Conservation (phyloP, 2,888 invertebrate species). For the Willowsia nigromaculata region DNA sequence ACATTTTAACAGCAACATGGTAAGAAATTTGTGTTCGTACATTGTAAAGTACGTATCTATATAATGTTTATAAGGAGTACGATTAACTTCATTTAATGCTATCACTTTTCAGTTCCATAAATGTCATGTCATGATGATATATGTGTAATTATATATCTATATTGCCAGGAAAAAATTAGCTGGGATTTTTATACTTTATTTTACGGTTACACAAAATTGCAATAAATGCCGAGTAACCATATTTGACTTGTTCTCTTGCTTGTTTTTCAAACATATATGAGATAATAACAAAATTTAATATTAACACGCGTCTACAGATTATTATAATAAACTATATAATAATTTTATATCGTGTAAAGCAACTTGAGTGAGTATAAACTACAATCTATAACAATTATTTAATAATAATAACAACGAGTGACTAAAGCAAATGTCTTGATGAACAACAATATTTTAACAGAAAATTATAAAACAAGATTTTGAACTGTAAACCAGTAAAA, state of each 20-base stretch:
- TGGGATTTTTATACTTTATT: not conserved
- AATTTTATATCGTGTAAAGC: too few relatives aligned
- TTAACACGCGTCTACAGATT: too few relatives aligned
- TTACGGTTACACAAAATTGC: not conserved
- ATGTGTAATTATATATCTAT: too few relatives aligned
- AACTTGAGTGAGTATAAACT: not conserved
- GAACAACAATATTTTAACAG: not conserved
- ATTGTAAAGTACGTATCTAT: constrained; percentile 1
- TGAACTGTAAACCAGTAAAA: constrained; percentile 25
- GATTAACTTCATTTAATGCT: not conserved
- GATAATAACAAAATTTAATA: too few relatives aligned
- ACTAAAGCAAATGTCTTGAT: not conserved
- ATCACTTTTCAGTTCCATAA: constrained; percentile 47
- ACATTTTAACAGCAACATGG: constrained; percentile 40
- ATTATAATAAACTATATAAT: too few relatives aligned
- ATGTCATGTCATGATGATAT: constrained; percentile 35
- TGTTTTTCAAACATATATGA: too few relatives aligned
- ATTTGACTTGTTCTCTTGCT: too few relatives aligned
- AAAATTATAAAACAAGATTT: not conserved
- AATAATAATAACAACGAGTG: not conserved
- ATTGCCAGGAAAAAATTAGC: constrained; percentile 12
- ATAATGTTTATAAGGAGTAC: not conserved
- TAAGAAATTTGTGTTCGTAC: constrained; percentile 36
- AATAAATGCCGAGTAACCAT: not conserved
- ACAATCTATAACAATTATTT: not conserved